Percentiles rank a stretch among this genome's conserved stretches.
Conservation (phyloP, 2,888 invertebrate genomes). For the Andrena chrysosceles region DNA sequence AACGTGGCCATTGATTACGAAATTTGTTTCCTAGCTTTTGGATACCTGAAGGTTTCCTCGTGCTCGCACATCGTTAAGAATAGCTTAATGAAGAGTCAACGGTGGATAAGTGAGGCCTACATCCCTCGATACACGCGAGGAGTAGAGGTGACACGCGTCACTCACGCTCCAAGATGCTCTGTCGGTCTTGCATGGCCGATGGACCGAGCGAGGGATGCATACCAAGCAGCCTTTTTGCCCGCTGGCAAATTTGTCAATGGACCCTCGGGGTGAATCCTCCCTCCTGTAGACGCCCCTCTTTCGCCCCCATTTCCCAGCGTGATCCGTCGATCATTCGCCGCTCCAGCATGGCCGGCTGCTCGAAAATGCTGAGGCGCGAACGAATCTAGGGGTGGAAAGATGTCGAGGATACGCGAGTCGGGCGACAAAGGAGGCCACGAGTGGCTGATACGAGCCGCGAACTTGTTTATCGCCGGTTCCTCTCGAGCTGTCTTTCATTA, state of each 20-base stretch:
- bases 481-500: too few species aligned
- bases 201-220: constrained; percentile 76
- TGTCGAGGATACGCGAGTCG: not conserved
- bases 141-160: constrained; percentile 58
- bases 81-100: not conserved
- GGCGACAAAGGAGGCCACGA: too few species aligned
- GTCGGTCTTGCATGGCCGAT: constrained; percentile 67
- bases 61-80: not conserved
- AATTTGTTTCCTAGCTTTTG: too few species aligned
- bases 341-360: constrained; percentile 51
- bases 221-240: constrained; percentile 75
- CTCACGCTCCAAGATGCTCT: constrained; percentile 51
- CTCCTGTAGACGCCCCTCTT: constrained; percentile 36
- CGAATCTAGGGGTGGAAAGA: not conserved
- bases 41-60: too few species aligned
- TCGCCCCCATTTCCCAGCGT: constrained; percentile 62
- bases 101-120: constrained; percentile 10
- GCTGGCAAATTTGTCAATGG: constrained; percentile 78
- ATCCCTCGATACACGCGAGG: constrained; percentile 10
- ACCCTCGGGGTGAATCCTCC: constrained; percentile 64
- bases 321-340: constrained; percentile 72
- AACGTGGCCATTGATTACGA: too few species aligned
- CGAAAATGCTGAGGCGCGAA: constrained; percentile 35
- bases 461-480: too few species aligned
- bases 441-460: too few species aligned